Evolutionary conservation across 2,888 invertebrate genomes (phyloP).

Genomic region (Margaritifera margaritifera): DNA sequence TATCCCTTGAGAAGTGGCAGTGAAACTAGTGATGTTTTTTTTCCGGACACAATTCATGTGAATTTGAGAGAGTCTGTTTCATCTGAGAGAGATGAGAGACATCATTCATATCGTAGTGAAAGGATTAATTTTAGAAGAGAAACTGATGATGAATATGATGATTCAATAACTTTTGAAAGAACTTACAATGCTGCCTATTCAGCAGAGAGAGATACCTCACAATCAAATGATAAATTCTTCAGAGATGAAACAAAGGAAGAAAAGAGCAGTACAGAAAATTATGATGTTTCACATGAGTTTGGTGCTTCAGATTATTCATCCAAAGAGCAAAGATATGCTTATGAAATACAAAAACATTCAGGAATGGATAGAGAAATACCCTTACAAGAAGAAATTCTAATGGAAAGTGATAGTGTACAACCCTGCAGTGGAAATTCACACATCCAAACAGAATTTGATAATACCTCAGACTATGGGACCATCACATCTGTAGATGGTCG

Average conservation of each 20-base stretch:
- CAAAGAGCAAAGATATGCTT: too few relatives aligned
- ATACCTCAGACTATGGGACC: constrained; percentile 50
- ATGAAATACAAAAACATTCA: too few relatives aligned
- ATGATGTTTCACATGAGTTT: too few relatives aligned
- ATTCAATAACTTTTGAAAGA: constrained; percentile 33
- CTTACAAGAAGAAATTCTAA: too few relatives aligned
- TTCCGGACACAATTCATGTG: constrained; percentile 58
- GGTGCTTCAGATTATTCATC: too few relatives aligned
- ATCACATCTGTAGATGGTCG: constrained; percentile 46
- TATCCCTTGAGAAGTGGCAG: constrained; percentile 41
- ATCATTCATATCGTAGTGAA: constrained; percentile 38
- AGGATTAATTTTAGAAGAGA: constrained; percentile 6
- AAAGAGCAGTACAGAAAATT: constrained; percentile 2
- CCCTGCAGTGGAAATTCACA: too few relatives aligned
- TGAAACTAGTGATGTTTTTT: constrained; percentile 20
- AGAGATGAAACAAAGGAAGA: constrained; percentile 17
- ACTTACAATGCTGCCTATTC: constrained; percentile 30
- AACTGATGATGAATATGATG: constrained; percentile 5
- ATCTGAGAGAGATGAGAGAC: constrained; percentile 42
- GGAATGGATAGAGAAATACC: too few relatives aligned
- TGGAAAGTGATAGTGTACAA: too few relatives aligned
- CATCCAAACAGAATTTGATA: constrained; percentile 24
- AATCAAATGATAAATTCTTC: constrained; percentile 22
- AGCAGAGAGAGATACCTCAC: constrained; percentile 31
- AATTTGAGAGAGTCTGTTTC: constrained; percentile 49